Conservation (phyloP, 2,797 vertebrate species). For the Hemibagrus guttatus region DNA sequence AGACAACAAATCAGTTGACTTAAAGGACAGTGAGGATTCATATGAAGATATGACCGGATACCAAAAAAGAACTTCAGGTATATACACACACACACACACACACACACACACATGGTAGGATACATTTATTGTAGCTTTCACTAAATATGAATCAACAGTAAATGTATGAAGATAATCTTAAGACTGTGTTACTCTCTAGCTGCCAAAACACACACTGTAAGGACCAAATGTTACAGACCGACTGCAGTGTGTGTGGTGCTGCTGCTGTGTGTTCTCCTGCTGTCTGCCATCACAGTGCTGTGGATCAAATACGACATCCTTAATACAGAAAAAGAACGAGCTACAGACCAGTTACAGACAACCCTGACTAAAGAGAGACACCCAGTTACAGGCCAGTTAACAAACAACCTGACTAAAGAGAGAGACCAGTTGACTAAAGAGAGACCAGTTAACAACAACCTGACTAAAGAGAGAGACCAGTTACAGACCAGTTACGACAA, state of each 20-base stretch:
- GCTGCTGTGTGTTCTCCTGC: too few relatives aligned
- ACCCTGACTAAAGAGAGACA: not conserved
- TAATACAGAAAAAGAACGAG: not conserved
- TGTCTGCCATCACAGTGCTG: conserved; percentile 21
- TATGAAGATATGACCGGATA: not conserved
- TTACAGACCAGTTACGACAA: not conserved
- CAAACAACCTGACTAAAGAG: not conserved
- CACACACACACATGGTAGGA: not conserved
- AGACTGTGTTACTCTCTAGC: too few relatives aligned
- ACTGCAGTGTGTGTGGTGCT: too few relatives aligned
- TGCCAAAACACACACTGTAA: too few relatives aligned
- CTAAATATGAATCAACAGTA: too few relatives aligned
- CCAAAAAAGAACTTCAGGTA: not conserved
- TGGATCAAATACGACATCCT: not conserved
- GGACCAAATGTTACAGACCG: not conserved
- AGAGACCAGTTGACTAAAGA: too few relatives aligned
- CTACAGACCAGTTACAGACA: not conserved
- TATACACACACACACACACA: not conserved
- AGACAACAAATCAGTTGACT: not conserved
- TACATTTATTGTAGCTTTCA: too few relatives aligned
- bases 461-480: not conserved
- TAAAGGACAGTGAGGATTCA: not conserved
- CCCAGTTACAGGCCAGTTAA: not conserved
- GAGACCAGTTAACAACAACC: not conserved
- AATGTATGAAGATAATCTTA: too few relatives aligned